Percentiles rank a stretch among this genome's conserved stretches.
Evolutionary conservation across 2,113 vertebrate genomes (phyloP).

Genomic region (human (Homo sapiens)): DNA sequence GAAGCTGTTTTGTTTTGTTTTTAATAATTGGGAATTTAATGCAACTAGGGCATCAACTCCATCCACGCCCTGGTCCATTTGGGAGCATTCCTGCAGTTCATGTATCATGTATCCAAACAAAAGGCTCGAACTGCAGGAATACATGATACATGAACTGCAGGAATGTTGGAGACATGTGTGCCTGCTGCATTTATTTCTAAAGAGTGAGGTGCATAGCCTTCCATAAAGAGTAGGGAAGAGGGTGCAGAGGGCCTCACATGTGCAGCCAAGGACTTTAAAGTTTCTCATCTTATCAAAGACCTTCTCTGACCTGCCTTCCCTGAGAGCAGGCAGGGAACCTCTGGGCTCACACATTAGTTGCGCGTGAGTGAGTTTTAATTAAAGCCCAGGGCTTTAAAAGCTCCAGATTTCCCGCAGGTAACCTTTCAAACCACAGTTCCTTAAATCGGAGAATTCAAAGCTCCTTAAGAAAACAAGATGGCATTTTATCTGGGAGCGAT

Average conservation of each 20-base stretch:
- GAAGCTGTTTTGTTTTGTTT: neutral
- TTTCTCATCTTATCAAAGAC: slow-evolving; percentile 48
- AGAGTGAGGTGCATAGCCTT: neutral
- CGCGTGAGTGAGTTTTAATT: slow-evolving; percentile 62
- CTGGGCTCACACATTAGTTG: slow-evolving; percentile 57
- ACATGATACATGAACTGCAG: neutral
- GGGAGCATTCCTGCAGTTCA: neutral
- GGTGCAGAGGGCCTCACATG: neutral
- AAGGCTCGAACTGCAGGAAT: too few species aligned
- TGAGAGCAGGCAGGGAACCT: neutral
- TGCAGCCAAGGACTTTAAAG: neutral
- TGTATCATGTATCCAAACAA: too few species aligned
- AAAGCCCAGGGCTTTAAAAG: slow-evolving; percentile 61
- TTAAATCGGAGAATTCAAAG: slow-evolving; percentile 59
- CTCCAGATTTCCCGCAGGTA: slow-evolving; percentile 53
- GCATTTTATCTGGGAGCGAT: slow-evolving; percentile 46
- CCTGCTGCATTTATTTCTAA: neutral
- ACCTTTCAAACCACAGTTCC: slow-evolving; percentile 49
- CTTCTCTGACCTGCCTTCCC: slow-evolving; percentile 41
- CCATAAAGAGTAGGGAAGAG: neutral
- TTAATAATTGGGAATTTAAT: neutral
- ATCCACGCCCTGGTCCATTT: neutral
- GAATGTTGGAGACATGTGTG: neutral
- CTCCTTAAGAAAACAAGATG: slow-evolving; percentile 57
- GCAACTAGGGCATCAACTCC: neutral